phyloP scores from a whole-genome alignment of 2,888 invertebrate species.

The Panzeria rudis region DNA sequence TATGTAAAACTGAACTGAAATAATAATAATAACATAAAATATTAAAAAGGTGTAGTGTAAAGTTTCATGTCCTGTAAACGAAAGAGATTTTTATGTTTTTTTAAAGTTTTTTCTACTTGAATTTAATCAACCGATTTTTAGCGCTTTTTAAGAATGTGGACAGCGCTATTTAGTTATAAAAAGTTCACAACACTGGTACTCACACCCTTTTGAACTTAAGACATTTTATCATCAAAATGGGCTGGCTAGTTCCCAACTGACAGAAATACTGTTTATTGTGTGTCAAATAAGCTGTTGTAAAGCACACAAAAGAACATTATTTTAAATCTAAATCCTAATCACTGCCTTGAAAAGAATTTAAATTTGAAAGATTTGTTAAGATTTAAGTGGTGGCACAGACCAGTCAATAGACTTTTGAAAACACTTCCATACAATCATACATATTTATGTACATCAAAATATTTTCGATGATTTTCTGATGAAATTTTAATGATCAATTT shows the following conservation, averaged over 20 bases:
- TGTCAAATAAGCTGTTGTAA: slow-evolving; percentile 32
- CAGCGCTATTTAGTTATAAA: too few relatives aligned
- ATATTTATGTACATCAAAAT: neutral
- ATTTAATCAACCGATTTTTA: too few relatives aligned
- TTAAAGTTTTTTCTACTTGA: too few relatives aligned
- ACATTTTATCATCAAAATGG: neutral
- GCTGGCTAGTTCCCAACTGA: neutral
- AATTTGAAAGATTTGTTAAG: neutral
- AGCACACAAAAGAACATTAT: neutral
- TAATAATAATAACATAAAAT: too few relatives aligned
- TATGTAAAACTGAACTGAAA: too few relatives aligned
- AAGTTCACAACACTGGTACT: too few relatives aligned
- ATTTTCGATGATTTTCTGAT: neutral
- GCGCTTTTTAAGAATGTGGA: too few relatives aligned
- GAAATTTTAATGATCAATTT: slow-evolving; percentile 11
- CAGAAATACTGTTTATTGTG: neutral
- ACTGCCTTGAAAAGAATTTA: slow-evolving; percentile 21
- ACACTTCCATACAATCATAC: neutral
- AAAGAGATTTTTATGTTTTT: too few relatives aligned
- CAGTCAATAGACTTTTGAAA: neutral
- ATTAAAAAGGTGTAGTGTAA: too few relatives aligned
- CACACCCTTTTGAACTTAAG: neutral
- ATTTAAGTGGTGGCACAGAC: slow-evolving; percentile 27
- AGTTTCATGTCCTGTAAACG: too few relatives aligned
- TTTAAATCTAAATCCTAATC: neutral